Conservation (phyloP, 2,797 vertebrate species). For the Miichthys miiuy region DNA sequence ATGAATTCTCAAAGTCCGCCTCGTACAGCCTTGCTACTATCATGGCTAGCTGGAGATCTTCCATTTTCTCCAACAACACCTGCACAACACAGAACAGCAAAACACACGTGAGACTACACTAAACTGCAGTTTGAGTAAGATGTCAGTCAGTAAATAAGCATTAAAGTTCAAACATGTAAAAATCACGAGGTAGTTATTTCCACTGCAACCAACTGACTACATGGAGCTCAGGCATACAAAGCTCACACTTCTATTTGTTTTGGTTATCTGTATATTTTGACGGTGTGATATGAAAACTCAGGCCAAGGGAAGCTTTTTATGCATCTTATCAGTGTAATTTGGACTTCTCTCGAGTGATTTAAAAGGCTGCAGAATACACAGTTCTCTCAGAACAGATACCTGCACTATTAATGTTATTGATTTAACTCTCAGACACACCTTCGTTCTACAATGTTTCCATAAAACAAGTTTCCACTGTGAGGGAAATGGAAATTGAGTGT, state of each 20-base stretch:
- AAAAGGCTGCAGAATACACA: constrained; percentile 52
- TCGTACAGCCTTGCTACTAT: constrained; percentile 96
- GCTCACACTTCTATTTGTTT: constrained; percentile 27
- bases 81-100: constrained; percentile 61
- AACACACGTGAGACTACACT: neutral
- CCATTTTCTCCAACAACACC: constrained; percentile 99
- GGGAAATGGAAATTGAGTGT: constrained; percentile 28
- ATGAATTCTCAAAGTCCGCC: constrained; percentile 95
- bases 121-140: neutral
- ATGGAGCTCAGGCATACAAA: constrained; percentile 12
- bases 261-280: constrained; percentile 76
- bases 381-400: constrained; percentile 34
- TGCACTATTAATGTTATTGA: constrained; percentile 11
- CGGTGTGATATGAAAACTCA: constrained; percentile 55
- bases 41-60: constrained; percentile 98
- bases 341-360: constrained; percentile 50
- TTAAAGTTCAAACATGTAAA: neutral
- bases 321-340: constrained; percentile 70
- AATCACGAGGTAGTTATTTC: neutral
- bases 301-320: constrained; percentile 68
- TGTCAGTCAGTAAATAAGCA: neutral
- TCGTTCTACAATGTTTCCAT: constrained; percentile 21
- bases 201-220: neutral
- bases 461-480: constrained; percentile 31
- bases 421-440: constrained; percentile 17